Evolutionary conservation across 2,797 vertebrate species (phyloP).

Genomic region (Loris lydekkerianus): DNA sequence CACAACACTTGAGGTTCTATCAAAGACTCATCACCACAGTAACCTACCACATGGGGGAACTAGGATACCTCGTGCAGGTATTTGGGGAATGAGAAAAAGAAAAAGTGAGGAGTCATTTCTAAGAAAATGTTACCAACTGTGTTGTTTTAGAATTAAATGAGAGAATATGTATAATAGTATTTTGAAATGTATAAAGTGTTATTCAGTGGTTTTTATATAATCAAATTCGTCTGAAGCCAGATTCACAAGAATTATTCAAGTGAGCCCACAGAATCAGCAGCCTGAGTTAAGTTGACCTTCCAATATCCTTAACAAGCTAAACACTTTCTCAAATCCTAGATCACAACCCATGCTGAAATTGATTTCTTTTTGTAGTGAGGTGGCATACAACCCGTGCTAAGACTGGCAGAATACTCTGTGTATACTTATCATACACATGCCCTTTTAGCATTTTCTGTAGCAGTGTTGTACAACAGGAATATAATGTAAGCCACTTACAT

Average conservation of each 20-base stretch:
- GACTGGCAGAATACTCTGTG: neutral
- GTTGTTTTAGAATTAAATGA: neutral
- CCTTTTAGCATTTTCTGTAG: neutral
- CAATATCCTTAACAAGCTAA: neutral
- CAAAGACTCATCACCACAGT: neutral
- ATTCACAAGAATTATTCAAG: neutral
- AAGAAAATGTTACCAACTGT: neutral
- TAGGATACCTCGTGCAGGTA: neutral
- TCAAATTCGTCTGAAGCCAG: neutral
- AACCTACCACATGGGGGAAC: neutral
- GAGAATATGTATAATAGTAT: neutral
- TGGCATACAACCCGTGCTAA: neutral
- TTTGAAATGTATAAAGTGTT: slow-evolving; percentile 31
- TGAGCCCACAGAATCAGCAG: neutral
- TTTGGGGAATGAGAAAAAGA: neutral
- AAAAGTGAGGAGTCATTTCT: neutral
- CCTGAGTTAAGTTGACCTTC: neutral
- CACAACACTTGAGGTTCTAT: neutral
- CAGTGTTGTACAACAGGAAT: neutral
- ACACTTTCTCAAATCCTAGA: neutral
- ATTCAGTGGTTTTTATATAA: neutral
- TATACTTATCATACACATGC: neutral
- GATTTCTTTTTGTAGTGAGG: neutral
- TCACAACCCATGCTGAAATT: neutral
- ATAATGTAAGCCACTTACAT: neutral